Base-by-base conservation (phyloP, 2,113 vertebrate genomes). In the Dermatemys mawii region DNA sequence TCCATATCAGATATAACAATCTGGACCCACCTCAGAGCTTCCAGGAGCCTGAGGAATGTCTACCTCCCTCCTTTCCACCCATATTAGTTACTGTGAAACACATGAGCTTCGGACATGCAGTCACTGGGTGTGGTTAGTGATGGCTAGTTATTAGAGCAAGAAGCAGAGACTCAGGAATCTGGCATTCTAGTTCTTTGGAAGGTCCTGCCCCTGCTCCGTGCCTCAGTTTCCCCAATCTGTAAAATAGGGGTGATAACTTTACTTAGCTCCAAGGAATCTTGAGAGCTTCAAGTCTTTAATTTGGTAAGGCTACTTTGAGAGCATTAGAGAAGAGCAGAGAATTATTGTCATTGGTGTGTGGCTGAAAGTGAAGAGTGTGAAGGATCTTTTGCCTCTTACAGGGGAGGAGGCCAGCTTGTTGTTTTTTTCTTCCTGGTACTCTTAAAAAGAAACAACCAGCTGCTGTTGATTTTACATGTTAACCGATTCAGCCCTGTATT, bases 291-390 rank as follows among this genome's bases (percentile, higher is more conserved):
- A 2, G 16, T 76, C 86, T 81, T 60, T 38, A 57, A 57, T 49
- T 0, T 82, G 84, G 94, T 85, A 82, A 86, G 57, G 14, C 10
- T 76, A 41, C 44, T 27, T 46, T 46, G 38, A 76, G 24, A 14
- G 83, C 54, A 50, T 79, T 14, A 2, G 54, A 87, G 88, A 87
- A 92, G 94, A 51, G 55, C 88, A 93, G 46, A 67, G 76, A 75
- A 26, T 8, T 44, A 63, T 19, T 6, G 2, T 38, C 6, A 1
- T 76, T 22, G 13, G 24, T 76, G 54, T 0, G 73, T 80, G 94
- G 94, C 57, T 95, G 96, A 90, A 96, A 96, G 93, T 67, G 92
- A 95, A 92, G 96, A 89, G 93, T 81, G 78, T 84, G 80, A 82
- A 84, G 85, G 35, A 88, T 85, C 87, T 89, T 92, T 94, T 92